Evolutionary conservation across 2,113 vertebrate species (phyloP), one percentile per base, ranked within the genome.

Genomic region (Scortum barcoo): DNA sequence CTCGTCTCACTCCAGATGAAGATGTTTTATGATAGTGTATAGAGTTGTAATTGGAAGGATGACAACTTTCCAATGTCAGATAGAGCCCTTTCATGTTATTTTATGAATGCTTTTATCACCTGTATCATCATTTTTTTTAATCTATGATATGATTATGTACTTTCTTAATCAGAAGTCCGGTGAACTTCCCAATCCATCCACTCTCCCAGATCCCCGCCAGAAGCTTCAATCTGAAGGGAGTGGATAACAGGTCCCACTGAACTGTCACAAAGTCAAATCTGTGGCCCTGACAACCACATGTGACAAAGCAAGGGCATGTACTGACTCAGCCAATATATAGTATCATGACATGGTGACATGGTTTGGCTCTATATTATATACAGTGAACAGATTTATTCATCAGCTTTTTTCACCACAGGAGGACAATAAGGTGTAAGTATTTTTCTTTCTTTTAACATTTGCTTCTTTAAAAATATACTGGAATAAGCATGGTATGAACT

Each of bases 321-420:
- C 53, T 57, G 56, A 81, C n/a, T 68, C 60, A 73, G 30, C 80
- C 72, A 72, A 68, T 66, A n/a, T n/a, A n/a, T n/a, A n/a, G 38
- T 22, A 19, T 48, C 10, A 28, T n/a, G n/a, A 30, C 10, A 13
- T 26, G 33, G 65, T 38, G n/a, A n/a, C n/a, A 30, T 28, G 36
- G 72, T 48, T 67, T 48, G 30, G 38, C 11, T 71, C 17, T 26
- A 20, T 65, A 36, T 67, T 40, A 53, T 72, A 44, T 38, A 24
- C 13, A 46, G 9, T 22, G 22, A 68, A 26, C 22, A 80, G 46
- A 26, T 42, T 36, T 36, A 4, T 36, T 36, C 33, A 36, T 36
- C 33, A 3, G 6, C 6, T 36, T 6, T 36, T 36, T 58, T 38
- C 26, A n/a, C 53, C 40, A 44, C 20, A 28, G 30, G 26, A 62